phyloP scores from a whole-genome alignment of 2,888 invertebrate species.

The Psococerastis gibbosa region DNA sequence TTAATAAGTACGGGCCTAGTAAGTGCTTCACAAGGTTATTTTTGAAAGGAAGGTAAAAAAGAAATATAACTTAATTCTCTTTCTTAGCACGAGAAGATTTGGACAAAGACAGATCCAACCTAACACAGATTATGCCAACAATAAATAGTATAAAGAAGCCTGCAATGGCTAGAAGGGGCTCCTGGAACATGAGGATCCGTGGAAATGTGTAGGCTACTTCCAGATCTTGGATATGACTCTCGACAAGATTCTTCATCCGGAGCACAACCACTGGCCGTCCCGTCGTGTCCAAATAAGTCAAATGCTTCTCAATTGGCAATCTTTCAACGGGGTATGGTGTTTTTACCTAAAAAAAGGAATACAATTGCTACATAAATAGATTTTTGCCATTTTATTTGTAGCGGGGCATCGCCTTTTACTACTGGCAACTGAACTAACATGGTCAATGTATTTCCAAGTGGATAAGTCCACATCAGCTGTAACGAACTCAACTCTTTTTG shows the following conservation, averaged over 20 bases:
- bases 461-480: no score
- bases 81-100: not conserved
- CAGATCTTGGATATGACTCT: conserved; percentile 92
- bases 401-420: no score
- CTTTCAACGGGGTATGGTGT: conserved; percentile 66
- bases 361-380: no score
- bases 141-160: conserved; percentile 82
- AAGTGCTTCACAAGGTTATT: no score
- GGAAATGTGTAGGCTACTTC: conserved; percentile 74
- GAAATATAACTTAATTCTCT: not conserved
- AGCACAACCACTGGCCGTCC: conserved; percentile 80
- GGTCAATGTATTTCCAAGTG: no score
- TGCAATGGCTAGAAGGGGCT: conserved; percentile 74
- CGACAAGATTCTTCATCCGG: conserved; percentile 69
- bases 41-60: no score
- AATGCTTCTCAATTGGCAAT: conserved; percentile 54
- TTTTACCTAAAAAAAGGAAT: no score
- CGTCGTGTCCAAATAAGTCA: conserved; percentile 86
- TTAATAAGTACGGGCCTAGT: no score
- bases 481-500: no score
- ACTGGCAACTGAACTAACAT: no score
- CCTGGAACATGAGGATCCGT: conserved; percentile 68
- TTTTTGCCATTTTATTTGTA: no score
- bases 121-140: conserved; percentile 79
- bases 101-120: conserved; percentile 87